Conservation (phyloP, 2,797 vertebrate species). For the Malacoraja senta region DNA sequence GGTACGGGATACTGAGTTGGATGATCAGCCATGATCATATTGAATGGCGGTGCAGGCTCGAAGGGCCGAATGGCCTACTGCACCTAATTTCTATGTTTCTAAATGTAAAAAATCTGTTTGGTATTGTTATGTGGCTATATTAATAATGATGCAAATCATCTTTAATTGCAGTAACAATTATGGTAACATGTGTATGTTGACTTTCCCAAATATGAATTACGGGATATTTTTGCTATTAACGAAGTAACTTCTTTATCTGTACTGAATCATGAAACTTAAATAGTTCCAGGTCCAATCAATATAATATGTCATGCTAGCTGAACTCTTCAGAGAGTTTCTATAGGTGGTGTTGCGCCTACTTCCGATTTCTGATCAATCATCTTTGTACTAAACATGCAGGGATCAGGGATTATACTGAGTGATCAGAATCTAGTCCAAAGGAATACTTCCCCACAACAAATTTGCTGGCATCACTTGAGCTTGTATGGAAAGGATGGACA, state of each 20-base stretch:
- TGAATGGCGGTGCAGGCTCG: too few species aligned
- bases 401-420: too few species aligned
- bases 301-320: too few species aligned
- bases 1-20: too few species aligned
- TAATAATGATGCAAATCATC: background rate
- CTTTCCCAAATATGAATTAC: background rate
- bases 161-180: background rate
- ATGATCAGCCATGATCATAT: too few species aligned
- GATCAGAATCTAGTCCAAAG: background rate
- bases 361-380: background rate
- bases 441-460: background rate
- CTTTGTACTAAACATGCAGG: background rate
- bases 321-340: background rate
- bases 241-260: background rate
- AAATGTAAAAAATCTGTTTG: background rate
- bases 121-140: background rate
- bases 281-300: background rate
- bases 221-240: background rate
- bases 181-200: background rate
- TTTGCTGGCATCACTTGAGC: background rate
- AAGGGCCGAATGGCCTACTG: too few species aligned
- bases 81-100: too few species aligned
- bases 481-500: background rate
- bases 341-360: background rate
- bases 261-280: background rate